Evolutionary conservation across 1,140 invertebrate species (phyloP).

Genomic region (Drosophila lacteicornis): DNA sequence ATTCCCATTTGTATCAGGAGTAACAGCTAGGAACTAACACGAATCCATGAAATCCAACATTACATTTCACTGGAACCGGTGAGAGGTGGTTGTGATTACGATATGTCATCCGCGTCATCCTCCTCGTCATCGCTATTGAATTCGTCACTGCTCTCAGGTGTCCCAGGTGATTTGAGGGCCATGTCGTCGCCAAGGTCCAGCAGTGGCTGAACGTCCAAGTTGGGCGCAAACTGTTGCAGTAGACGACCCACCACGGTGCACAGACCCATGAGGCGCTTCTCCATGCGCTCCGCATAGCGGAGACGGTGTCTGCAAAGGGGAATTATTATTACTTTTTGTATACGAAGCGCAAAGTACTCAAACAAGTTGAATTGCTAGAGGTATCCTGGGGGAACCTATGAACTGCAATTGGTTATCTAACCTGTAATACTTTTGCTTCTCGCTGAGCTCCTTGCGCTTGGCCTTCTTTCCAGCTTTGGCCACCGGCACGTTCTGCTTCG

Average conservation of each 20-base stretch:
- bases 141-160: conserved; percentile 28
- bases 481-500: neutral
- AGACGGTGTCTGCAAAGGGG: conserved; percentile 62
- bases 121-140: conserved; percentile 1
- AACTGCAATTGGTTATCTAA: neutral
- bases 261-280: conserved; percentile 62
- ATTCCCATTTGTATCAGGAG: neutral
- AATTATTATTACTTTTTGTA: neutral
- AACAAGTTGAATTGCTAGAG: no score
- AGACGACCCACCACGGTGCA: conserved; percentile 66
- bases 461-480: neutral
- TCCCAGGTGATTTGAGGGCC: conserved; percentile 4
- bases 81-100: neutral
- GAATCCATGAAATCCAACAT: neutral
- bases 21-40: conserved; percentile 26
- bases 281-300: conserved; percentile 69
- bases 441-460: conserved; percentile 39
- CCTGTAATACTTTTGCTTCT: conserved; percentile 66
- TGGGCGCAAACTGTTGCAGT: conserved; percentile 56
- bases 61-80: neutral
- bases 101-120: neutral
- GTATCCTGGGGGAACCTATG: neutral
- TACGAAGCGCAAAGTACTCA: no score
- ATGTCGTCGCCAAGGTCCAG: conserved; percentile 35
- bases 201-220: conserved; percentile 54